phyloP scores from a whole-genome alignment of 2,888 invertebrate species.

The Megamerina dolium region DNA sequence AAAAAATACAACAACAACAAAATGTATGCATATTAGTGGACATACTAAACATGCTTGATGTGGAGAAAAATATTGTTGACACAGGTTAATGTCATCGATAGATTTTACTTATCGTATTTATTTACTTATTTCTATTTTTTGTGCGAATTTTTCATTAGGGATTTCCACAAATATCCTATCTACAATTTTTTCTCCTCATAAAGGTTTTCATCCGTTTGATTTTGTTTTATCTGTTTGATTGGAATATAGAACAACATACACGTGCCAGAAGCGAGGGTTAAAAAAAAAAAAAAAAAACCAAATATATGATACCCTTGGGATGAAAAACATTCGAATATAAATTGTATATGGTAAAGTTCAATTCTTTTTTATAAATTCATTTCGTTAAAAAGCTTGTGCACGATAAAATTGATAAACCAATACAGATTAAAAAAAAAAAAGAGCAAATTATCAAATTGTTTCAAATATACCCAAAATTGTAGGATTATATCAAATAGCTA shows the following conservation, averaged over 20 bases:
- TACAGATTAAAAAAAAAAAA: too few species aligned
- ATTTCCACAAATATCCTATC: too few species aligned
- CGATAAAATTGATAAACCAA: slow-evolving; percentile 18
- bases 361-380: too few species aligned
- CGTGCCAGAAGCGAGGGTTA: background rate
- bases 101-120: background rate
- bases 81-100: slow-evolving; percentile 12
- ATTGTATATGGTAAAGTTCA: too few species aligned
- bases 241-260: too few species aligned
- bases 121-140: background rate
- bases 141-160: background rate
- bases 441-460: slow-evolving; percentile 18
- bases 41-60: background rate
- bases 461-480: too few species aligned
- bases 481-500: too few species aligned
- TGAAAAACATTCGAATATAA: slow-evolving; percentile 4
- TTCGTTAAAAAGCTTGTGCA: background rate
- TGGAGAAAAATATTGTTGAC: background rate
- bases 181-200: background rate
- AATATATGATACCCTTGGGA: slow-evolving; percentile 16
- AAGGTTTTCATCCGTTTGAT: background rate
- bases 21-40: background rate
- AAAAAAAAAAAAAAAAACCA: background rate
- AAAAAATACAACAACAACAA: background rate
- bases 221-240: slow-evolving; percentile 6